These are phyloP conservation scores for Fistularia commersonii DNA, from an alignment of 2,797 vertebrate genomes.

Conservation along the genomic window DNA sequence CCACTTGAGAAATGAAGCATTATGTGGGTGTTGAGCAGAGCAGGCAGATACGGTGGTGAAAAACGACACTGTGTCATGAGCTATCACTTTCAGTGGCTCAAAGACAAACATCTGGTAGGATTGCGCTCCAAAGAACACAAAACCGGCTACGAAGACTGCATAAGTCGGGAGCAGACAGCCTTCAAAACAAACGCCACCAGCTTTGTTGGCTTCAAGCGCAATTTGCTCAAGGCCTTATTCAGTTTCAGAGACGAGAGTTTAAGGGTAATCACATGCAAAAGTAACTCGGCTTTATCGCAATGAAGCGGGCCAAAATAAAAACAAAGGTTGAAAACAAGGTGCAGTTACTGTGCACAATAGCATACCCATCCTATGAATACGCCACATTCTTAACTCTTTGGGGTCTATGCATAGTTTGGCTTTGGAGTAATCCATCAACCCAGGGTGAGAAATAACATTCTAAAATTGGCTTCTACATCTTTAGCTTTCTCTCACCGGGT, in stretches of 20 bases:
- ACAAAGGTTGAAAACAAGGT: slow-evolving; percentile 36
- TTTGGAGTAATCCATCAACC: slow-evolving; percentile 85
- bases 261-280: slow-evolving; percentile 35
- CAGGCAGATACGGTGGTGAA: slow-evolving; percentile 63
- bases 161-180: slow-evolving; percentile 63
- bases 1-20: slow-evolving; percentile 65
- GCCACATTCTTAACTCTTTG: slow-evolving; percentile 66
- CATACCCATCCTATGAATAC: slow-evolving; percentile 46
- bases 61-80: slow-evolving; percentile 71
- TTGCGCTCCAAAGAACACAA: slow-evolving; percentile 74
- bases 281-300: slow-evolving; percentile 6
- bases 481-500: slow-evolving; percentile 67
- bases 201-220: slow-evolving; percentile 55
- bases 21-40: slow-evolving; percentile 70
- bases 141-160: slow-evolving; percentile 63
- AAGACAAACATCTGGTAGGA: slow-evolving; percentile 82
- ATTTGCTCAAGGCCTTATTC: slow-evolving; percentile 52
- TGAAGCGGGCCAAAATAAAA: slow-evolving; percentile 14
- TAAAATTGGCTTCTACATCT: slow-evolving; percentile 84
- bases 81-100: slow-evolving; percentile 79
- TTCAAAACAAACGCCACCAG: slow-evolving; percentile 66
- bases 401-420: slow-evolving; percentile 81
- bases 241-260: slow-evolving; percentile 27
- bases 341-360: slow-evolving; percentile 38
- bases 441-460: slow-evolving; percentile 91